Evolutionary conservation across 2,797 vertebrate species (phyloP).

Genomic region (Menidia menidia): DNA sequence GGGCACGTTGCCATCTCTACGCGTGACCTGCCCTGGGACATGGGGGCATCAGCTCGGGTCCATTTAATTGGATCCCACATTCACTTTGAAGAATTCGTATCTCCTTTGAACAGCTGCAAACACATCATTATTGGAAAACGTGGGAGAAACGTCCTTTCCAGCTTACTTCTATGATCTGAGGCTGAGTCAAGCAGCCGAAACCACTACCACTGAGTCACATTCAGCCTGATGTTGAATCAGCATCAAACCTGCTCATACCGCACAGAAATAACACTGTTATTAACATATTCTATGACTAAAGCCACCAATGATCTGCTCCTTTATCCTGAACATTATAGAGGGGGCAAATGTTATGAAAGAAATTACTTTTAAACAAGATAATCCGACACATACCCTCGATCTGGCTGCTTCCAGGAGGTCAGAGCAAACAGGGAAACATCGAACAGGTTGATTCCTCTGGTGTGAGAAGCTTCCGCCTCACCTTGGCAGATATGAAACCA

Average conservation of each 20-base stretch:
- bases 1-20: constrained; percentile 65
- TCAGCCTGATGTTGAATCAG: constrained; percentile 68
- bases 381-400: constrained; percentile 36
- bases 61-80: constrained; percentile 53
- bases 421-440: constrained; percentile 42
- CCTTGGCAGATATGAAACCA: constrained; percentile 63
- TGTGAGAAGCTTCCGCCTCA: constrained; percentile 75
- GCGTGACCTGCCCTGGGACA: constrained; percentile 52
- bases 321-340: not conserved
- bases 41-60: constrained; percentile 64
- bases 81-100: constrained; percentile 21
- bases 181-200: constrained; percentile 28
- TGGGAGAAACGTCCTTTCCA: constrained; percentile 5
- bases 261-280: constrained; percentile 38
- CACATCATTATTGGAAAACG: constrained; percentile 11
- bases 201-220: constrained; percentile 54
- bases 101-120: constrained; percentile 31
- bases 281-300: not conserved
- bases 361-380: not conserved
- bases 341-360: not conserved
- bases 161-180: constrained; percentile 14
- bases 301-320: not conserved
- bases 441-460: constrained; percentile 52
- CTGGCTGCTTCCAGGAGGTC: constrained; percentile 44
- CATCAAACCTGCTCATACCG: constrained; percentile 40